phyloP scores from a whole-genome alignment of 2,888 invertebrate species.

The Chaetogeoica ovagalla region DNA sequence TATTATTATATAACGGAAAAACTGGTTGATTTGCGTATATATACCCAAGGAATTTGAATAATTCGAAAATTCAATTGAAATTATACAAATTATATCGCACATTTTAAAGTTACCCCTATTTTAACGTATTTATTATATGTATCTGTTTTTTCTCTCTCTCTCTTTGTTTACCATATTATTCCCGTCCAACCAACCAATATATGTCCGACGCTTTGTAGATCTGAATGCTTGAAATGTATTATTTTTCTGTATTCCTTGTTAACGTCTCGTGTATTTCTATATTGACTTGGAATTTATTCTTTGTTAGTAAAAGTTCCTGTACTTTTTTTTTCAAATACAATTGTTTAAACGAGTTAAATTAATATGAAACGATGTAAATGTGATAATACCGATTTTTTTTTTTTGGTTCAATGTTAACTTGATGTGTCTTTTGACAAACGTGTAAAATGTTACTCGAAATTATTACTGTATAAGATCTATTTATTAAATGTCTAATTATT shows the following conservation, averaged over 20 bases:
- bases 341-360: conserved; percentile 23
- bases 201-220: conserved; percentile 17
- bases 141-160: background rate
- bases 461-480: conserved; percentile 44
- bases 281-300: conserved; percentile 37
- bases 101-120: conserved; percentile 27
- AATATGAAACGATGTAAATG: conserved; percentile 32
- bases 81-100: conserved; percentile 45
- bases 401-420: conserved; percentile 33
- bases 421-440: conserved; percentile 9
- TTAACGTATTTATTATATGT: conserved; percentile 34
- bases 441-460: conserved; percentile 33
- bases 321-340: conserved; percentile 7
- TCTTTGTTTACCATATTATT: background rate
- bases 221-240: background rate
- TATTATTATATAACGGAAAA: background rate
- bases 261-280: conserved; percentile 19
- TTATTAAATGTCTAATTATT: conserved; percentile 28
- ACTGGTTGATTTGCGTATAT: conserved; percentile 10
- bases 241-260: conserved; percentile 17
- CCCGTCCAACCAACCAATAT: conserved; percentile 27
- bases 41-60: background rate
- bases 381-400: conserved; percentile 34
- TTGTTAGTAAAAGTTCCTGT: conserved; percentile 33
- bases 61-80: conserved; percentile 23